phyloP scores from a whole-genome alignment of 2,797 vertebrate species.

The Lepilemur septentrionalis region DNA sequence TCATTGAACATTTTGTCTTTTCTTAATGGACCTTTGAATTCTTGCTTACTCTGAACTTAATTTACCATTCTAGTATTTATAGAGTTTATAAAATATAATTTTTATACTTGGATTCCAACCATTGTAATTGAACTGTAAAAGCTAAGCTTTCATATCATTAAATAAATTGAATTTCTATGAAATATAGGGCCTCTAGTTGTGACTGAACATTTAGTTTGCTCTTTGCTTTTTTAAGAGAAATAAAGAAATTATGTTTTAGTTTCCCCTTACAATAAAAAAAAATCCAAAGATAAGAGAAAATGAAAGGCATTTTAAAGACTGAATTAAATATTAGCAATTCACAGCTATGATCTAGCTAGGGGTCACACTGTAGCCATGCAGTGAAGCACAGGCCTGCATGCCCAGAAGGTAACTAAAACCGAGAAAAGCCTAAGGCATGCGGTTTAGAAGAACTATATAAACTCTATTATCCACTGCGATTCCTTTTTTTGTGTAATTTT shows the following conservation, averaged over 20 bases:
- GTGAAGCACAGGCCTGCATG: fast-evolving
- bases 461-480: background rate
- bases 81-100: constrained; percentile 74
- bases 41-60: constrained; percentile 22
- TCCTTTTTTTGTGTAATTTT: background rate
- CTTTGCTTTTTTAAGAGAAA: constrained; percentile 29
- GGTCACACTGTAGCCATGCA: too few relatives aligned
- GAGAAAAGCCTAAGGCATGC: background rate
- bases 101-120: constrained; percentile 75
- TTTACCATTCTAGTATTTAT: constrained; percentile 68
- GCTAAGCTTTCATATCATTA: constrained; percentile 55
- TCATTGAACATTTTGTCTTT: background rate
- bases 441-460: background rate
- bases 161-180: constrained; percentile 71
- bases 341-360: background rate
- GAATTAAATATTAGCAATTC: background rate
- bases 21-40: background rate
- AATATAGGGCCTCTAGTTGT: background rate
- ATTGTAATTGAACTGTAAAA: constrained; percentile 75
- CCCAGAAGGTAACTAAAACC: background rate
- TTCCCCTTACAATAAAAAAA: background rate
- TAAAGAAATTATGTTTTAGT: background rate
- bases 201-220: background rate
- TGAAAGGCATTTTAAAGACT: background rate
- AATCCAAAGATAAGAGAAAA: background rate